A percentile compares a stretch with the other conserved stretches of the same genome.
phyloP scores from a whole-genome alignment of 1,140 invertebrate genomes.

The Diploscapter pachys region DNA sequence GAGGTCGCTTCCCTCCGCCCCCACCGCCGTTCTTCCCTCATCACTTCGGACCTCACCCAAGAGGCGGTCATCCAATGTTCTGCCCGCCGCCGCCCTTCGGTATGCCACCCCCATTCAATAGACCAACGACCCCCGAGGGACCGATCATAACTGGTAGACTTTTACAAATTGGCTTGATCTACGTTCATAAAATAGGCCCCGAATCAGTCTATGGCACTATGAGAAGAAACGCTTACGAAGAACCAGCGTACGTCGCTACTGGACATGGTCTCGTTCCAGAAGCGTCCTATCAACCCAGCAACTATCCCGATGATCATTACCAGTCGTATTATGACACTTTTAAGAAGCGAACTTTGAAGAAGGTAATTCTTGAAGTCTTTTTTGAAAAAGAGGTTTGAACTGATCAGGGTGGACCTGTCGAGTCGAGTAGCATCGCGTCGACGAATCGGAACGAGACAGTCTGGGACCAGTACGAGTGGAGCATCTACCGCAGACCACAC shows the following conservation, averaged over 20 bases:
- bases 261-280: slow-evolving; percentile 41
- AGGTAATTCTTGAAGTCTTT: slow-evolving; percentile 8
- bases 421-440: slow-evolving; percentile 27
- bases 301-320: slow-evolving; percentile 51
- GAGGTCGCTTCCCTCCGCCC: slow-evolving; percentile 2
- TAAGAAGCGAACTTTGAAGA: slow-evolving; percentile 34
- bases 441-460: slow-evolving; percentile 15
- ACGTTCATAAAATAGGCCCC: slow-evolving; percentile 37
- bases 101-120: slow-evolving; percentile 40
- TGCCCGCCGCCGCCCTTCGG: slow-evolving; percentile 32
- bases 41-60: slow-evolving; percentile 4
- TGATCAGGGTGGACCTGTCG: slow-evolving; percentile 10
- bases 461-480: slow-evolving; percentile 55
- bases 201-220: slow-evolving; percentile 57
- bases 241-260: slow-evolving; percentile 54
- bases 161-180: slow-evolving; percentile 46
- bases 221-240: slow-evolving; percentile 48
- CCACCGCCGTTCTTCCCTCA: slow-evolving; percentile 22
- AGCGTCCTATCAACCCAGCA: slow-evolving; percentile 50
- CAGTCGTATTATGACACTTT: slow-evolving; percentile 57
- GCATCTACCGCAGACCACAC: slow-evolving; percentile 53
- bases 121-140: slow-evolving; percentile 36
- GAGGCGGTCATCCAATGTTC: neutral
- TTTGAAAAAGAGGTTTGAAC: neutral
- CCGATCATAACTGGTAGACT: slow-evolving; percentile 1